These are phyloP conservation scores for Bergia puertoricense DNA, from an alignment of 92 coral and sea anemone species.

Conservation along the genomic window DNA sequence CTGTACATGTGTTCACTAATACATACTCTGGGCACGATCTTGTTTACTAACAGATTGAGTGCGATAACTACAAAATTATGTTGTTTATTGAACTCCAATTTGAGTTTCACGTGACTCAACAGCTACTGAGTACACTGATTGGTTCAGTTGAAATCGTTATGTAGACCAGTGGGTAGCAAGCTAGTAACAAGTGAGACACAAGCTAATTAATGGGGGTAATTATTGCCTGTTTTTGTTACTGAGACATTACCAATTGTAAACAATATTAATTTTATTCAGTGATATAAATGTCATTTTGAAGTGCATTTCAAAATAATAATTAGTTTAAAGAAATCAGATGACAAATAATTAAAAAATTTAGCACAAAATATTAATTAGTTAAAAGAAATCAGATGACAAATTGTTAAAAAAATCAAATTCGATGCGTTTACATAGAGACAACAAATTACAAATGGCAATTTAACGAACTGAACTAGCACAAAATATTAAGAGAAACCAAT, in stretches of 20 bases:
- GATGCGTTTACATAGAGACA: not conserved
- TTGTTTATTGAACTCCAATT: no score
- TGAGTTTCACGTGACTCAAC: no score
- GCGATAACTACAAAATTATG: no score
- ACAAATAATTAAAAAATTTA: no score
- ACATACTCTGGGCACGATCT: no score
- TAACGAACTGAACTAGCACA: not conserved
- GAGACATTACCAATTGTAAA: slow-evolving; percentile 3
- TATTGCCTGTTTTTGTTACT: not conserved
- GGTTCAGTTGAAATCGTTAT: not conserved
- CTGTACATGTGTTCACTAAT: no score
- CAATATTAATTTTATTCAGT: no score
- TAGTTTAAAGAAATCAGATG: not conserved
- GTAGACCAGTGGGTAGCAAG: not conserved
- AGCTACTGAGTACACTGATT: not conserved
- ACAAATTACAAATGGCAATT: not conserved
- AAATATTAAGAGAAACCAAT: slow-evolving; percentile 9
- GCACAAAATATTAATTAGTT: no score
- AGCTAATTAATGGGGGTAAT: not conserved
- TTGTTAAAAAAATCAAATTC: not conserved
- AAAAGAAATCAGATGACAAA: not conserved
- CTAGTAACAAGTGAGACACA: slow-evolving; percentile 6
- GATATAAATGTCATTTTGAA: no score
- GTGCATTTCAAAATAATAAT: no score
- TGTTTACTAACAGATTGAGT: no score